These are phyloP conservation scores for Puntigrus tetrazona DNA, from an alignment of 2,113 vertebrate species.

Conservation along the genomic window DNA sequence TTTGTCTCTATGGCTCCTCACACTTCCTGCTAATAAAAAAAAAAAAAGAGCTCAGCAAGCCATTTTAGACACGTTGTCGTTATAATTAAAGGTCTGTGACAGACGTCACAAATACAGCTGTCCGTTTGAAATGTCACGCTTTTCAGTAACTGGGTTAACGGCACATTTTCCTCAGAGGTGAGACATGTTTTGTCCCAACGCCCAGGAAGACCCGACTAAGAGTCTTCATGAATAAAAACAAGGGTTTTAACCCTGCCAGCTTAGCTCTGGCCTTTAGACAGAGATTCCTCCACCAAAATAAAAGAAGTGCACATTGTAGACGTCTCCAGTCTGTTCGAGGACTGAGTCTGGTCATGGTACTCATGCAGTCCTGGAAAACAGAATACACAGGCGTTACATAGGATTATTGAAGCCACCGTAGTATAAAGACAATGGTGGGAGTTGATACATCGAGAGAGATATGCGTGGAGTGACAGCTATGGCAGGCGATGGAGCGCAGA, in stretches of 20 bases:
- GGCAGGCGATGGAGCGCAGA: conserved; percentile 75
- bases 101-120: conserved; percentile 30
- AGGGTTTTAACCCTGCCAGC: conserved; percentile 61
- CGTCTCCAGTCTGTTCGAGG: conserved; percentile 53
- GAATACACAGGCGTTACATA: conserved; percentile 72
- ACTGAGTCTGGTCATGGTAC: conserved; percentile 71
- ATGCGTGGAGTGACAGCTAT: conserved; percentile 68
- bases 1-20: background rate
- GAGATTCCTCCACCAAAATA: conserved; percentile 53
- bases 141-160: conserved; percentile 12
- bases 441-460: conserved; percentile 64
- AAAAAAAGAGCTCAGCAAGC: background rate
- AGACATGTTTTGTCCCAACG: conserved; percentile 20
- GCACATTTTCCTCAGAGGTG: conserved; percentile 65
- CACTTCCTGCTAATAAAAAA: background rate
- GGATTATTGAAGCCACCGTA: conserved; percentile 75
- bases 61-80: background rate
- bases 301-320: conserved; percentile 48
- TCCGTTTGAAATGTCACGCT: background rate
- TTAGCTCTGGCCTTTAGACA: conserved; percentile 64
- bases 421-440: conserved; percentile 69
- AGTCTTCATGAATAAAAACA: conserved; percentile 30
- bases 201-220: background rate
- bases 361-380: conserved; percentile 66
- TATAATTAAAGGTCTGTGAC: conserved; percentile 12